Percentiles rank a stretch among this genome's conserved stretches.
These are phyloP conservation scores for Drosophila siamana DNA, from an alignment of 2,888 invertebrate species.

Conservation along the genomic window DNA sequence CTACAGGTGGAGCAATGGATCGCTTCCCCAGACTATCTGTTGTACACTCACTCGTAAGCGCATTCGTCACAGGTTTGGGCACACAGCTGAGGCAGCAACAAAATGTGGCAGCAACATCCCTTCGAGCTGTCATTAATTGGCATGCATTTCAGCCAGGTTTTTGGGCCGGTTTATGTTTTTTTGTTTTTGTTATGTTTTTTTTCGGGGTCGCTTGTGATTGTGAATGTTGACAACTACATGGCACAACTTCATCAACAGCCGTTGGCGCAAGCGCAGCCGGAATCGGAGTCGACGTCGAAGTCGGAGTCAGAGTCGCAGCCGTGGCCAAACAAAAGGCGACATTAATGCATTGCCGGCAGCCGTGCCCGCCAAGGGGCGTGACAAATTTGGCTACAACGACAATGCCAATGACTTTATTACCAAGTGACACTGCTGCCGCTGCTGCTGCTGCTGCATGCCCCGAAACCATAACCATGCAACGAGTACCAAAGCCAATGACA, in stretches of 20 bases:
- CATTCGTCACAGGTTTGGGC: slow-evolving; percentile 74
- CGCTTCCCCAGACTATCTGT: slow-evolving; percentile 32
- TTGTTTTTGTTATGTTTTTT: not conserved
- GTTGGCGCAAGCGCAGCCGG: slow-evolving; percentile 14
- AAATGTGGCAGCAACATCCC: slow-evolving; percentile 20
- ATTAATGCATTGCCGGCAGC: slow-evolving; percentile 76
- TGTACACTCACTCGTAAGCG: slow-evolving; percentile 61
- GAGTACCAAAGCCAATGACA: slow-evolving; percentile 42
- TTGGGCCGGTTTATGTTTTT: slow-evolving; percentile 3
- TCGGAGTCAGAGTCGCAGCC: slow-evolving; percentile 4
- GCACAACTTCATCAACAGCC: slow-evolving; percentile 73
- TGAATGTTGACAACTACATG: slow-evolving; percentile 38
- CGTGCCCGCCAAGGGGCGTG: slow-evolving; percentile 78
- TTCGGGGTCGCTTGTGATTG: slow-evolving; percentile 28
- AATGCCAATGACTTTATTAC: slow-evolving; percentile 81
- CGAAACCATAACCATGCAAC: slow-evolving; percentile 34
- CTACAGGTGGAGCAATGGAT: slow-evolving; percentile 57
- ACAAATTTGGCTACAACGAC: slow-evolving; percentile 74
- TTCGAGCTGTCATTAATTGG: slow-evolving; percentile 64
- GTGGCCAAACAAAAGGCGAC: slow-evolving; percentile 71
- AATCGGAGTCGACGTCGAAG: slow-evolving; percentile 1
- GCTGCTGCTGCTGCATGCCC: slow-evolving; percentile 26
- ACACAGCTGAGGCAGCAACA: slow-evolving; percentile 56
- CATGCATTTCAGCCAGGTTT: slow-evolving; percentile 60
- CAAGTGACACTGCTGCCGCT: slow-evolving; percentile 60